These are phyloP conservation scores for Leptinotarsa lineolata DNA, from an alignment of 1,140 invertebrate species.

Conservation along the genomic window DNA sequence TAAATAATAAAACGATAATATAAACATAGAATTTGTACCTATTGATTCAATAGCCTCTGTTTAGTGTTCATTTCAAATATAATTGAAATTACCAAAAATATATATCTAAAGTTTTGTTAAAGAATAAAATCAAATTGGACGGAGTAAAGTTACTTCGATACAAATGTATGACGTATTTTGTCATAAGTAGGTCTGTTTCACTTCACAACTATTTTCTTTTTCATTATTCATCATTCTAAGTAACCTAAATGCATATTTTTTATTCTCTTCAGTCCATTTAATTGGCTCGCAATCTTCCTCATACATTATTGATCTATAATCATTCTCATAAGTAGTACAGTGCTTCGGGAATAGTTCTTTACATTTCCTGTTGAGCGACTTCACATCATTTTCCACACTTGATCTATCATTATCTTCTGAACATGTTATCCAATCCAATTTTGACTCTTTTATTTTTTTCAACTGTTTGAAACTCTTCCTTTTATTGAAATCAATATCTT, in stretches of 20 bases:
- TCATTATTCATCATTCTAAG: slow-evolving; percentile 57
- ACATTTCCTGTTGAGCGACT: neutral
- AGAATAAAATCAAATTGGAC: neutral
- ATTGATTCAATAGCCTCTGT: too few relatives aligned
- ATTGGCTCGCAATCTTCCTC: slow-evolving; percentile 29
- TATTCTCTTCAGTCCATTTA: slow-evolving; percentile 58
- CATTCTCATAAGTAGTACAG: slow-evolving; percentile 27
- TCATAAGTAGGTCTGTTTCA: slow-evolving; percentile 48
- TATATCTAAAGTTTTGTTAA: neutral
- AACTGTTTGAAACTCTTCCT: slow-evolving; percentile 32
- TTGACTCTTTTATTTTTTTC: slow-evolving; percentile 30
- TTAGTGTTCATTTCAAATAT: too few relatives aligned
- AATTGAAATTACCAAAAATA: too few relatives aligned
- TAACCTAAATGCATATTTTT: slow-evolving; percentile 58
- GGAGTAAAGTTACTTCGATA: neutral
- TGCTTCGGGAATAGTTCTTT: slow-evolving; percentile 18
- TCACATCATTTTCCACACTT: neutral
- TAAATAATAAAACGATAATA: too few relatives aligned
- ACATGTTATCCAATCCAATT: slow-evolving; percentile 20
- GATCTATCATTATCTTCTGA: slow-evolving; percentile 25
- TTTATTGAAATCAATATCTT: slow-evolving; percentile 44
- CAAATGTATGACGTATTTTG: neutral
- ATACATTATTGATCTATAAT: neutral
- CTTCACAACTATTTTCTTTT: slow-evolving; percentile 40
- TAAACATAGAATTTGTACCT: too few relatives aligned